Percentiles rank a stretch among this genome's conserved stretches.
Conservation (phyloP, 1,140 invertebrate genomes). For the Rhyacophila brunnea region DNA sequence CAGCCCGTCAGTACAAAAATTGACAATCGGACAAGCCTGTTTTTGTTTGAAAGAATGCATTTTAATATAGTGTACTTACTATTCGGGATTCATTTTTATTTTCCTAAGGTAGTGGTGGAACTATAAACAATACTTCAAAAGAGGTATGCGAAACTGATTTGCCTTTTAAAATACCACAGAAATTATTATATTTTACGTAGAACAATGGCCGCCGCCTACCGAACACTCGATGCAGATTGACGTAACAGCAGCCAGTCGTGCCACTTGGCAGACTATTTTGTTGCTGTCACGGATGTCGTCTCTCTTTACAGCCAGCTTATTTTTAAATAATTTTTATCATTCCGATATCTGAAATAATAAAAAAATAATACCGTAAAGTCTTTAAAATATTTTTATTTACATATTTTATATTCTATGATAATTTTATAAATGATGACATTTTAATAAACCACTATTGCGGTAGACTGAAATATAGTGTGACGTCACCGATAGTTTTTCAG, state of each 20-base stretch:
- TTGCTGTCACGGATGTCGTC: constrained; percentile 23
- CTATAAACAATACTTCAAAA: constrained; percentile 24
- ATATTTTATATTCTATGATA: too few species aligned
- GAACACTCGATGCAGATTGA: constrained; percentile 22
- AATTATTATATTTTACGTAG: constrained; percentile 23
- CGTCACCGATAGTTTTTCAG: too few species aligned
- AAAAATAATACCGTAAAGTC: too few species aligned
- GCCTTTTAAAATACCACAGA: constrained; percentile 22
- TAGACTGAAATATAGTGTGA: too few species aligned
- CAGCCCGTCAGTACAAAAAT: constrained; percentile 12
- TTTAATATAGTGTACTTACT: constrained; percentile 25
- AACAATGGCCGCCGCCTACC: constrained; percentile 26
- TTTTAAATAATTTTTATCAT: too few species aligned
- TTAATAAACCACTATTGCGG: too few species aligned
- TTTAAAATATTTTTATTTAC: too few species aligned
- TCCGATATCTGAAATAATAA: too few species aligned
- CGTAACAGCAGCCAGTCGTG: constrained; percentile 27
- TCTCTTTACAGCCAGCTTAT: too few species aligned
- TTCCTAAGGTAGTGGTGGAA: constrained; percentile 22
- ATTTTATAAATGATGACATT: too few species aligned
- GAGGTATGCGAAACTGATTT: constrained; percentile 15
- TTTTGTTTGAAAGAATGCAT: constrained; percentile 20
- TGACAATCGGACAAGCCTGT: constrained; percentile 18
- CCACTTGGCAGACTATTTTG: constrained; percentile 25
- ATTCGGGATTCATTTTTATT: constrained; percentile 34